These are phyloP conservation scores for Spicauda simplicius DNA, from an alignment of 2,888 invertebrate species.

Conservation along the genomic window DNA sequence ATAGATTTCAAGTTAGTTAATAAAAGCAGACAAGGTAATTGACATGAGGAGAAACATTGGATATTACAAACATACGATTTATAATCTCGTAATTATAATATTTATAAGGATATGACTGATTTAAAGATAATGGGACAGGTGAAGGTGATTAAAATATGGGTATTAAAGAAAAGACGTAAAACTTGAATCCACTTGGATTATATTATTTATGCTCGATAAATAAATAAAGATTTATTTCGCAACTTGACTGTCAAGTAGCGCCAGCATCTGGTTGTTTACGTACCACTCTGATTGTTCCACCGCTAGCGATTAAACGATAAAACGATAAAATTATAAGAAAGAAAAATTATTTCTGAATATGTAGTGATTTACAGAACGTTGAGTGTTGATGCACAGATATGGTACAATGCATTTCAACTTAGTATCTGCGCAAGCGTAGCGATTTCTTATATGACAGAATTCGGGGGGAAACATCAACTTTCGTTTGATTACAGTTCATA, in stretches of 20 bases:
- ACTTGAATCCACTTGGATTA: background rate
- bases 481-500: too few relatives aligned
- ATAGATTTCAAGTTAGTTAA: background rate
- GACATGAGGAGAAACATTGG: too few relatives aligned
- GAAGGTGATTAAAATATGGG: background rate
- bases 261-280: background rate
- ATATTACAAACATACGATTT: background rate
- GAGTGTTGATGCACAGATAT: too few relatives aligned
- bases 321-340: too few relatives aligned
- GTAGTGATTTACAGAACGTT: too few relatives aligned
- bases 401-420: too few relatives aligned
- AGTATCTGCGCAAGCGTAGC: too few relatives aligned
- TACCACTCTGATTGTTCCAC: background rate
- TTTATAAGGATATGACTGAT: constrained; percentile 4
- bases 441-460: too few relatives aligned
- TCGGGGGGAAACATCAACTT: too few relatives aligned
- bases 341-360: too few relatives aligned
- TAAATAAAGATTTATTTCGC: constrained; percentile 6
- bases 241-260: background rate
- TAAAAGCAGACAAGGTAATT: background rate
- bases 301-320: background rate
- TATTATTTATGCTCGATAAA: background rate
- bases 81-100: constrained; percentile 1
- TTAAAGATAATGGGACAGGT: constrained; percentile 2
- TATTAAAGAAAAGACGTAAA: constrained; percentile 7